Evolutionary conservation across 2,113 vertebrate species (phyloP).

Genomic region (Ochotona princeps): DNA sequence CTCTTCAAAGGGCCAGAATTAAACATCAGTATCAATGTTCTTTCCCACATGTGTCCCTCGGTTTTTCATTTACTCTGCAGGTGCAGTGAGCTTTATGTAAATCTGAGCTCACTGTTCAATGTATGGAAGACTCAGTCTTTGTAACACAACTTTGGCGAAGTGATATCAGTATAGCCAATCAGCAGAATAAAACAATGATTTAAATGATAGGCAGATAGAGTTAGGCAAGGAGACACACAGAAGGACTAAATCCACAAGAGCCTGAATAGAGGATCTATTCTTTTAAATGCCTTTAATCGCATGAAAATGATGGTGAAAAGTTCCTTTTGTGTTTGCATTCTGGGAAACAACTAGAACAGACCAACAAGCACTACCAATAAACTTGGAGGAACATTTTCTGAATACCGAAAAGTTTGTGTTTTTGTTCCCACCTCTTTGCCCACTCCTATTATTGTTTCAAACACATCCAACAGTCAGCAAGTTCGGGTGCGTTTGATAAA

Average conservation of each 20-base stretch:
- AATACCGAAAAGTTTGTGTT: conserved; percentile 58
- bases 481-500: background rate
- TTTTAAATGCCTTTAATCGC: conserved; percentile 34
- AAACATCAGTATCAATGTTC: background rate
- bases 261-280: background rate
- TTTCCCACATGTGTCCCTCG: background rate
- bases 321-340: conserved; percentile 43
- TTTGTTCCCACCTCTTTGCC: background rate
- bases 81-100: background rate
- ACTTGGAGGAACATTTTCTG: conserved; percentile 47
- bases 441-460: background rate
- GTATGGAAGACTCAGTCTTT: background rate
- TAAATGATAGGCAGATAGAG: background rate
- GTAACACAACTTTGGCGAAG: background rate
- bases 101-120: background rate
- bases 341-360: conserved; percentile 51
- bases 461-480: background rate
- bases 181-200: background rate
- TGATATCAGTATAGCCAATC: background rate
- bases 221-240: background rate
- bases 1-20: background rate
- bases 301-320: background rate
- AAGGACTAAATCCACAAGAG: background rate
- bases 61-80: background rate
- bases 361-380: background rate